Conservation (phyloP, 2,888 invertebrate species). For the Eupithecia insigniata region DNA sequence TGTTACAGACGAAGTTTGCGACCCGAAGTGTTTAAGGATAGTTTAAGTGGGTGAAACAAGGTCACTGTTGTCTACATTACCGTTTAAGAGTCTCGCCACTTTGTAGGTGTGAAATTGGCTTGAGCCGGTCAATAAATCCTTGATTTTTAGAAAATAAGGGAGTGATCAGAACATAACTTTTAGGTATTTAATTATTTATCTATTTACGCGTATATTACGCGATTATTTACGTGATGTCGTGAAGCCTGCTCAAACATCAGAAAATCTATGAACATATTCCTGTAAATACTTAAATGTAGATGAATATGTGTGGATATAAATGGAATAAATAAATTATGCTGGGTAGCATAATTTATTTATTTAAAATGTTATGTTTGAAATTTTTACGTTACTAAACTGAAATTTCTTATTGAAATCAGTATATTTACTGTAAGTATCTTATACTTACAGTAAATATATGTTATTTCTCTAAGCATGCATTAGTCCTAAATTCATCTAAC, state of each 20-base stretch:
- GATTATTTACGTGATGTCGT: too few species aligned
- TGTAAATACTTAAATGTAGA: too few species aligned
- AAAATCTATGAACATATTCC: neutral
- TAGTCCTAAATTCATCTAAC: neutral
- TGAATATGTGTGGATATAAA: too few species aligned
- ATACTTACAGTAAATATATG: too few species aligned
- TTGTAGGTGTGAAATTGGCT: neutral
- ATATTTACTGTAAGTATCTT: too few species aligned
- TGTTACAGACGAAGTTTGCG: slow-evolving; percentile 27
- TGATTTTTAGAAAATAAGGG: neutral
- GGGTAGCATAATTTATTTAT: too few species aligned
- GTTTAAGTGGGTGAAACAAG: slow-evolving; percentile 7
- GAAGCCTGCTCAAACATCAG: neutral
- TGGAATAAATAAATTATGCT: too few species aligned
- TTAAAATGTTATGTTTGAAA: too few species aligned
- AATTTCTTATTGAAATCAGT: too few species aligned
- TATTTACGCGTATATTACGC: neutral
- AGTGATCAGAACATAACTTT: too few species aligned
- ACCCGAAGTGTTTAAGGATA: slow-evolving; percentile 7
- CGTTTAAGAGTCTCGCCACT: neutral
- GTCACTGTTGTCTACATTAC: neutral
- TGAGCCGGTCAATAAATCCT: neutral
- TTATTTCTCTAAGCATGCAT: neutral
- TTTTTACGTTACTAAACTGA: too few species aligned
- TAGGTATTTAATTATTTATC: too few species aligned